Evolutionary conservation across 2,888 invertebrate species (phyloP), one percentile per base, ranked within the genome.

Genomic region (Chouioia cunea): DNA sequence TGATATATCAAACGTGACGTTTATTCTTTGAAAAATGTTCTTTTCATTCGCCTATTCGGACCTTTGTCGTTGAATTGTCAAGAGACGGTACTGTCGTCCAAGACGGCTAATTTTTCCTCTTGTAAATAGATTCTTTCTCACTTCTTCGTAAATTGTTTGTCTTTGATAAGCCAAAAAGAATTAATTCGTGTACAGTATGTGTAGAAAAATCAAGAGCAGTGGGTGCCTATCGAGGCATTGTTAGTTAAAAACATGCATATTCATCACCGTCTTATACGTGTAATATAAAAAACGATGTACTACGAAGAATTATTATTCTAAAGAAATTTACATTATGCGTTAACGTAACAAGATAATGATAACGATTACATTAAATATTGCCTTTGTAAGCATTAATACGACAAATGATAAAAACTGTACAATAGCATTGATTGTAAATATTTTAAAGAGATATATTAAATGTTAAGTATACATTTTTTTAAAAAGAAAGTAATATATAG

Each of bases 401-500:
- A 80, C 73, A 80, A 79, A 80, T 76, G 78, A 80, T 64, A 58
- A 78, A 79, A 80, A 81, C 79, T 84, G 81, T 83, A 84, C 76
- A 72, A 83, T 84, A 84, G 81, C 74, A 83, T 83, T 82, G 80
- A 83, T 77, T 85, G 85, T 85, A 85, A 78, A 85, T 85, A 84
- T 81, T 83, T 82, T 65, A 69, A 74, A 74, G 69, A 74, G 68
- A 79, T 79, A 82, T 82, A 82, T 83, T 84, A 83, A 83, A 83
- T 83, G 83, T 83, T 83, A 84, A 85, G 82, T 81, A 83, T 83
- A 85, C 81, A 83, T 85, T 85, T 85, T n/a, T 84, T 84, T 84
- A 82, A 83, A 82, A 76, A 82, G 84, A 85, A 85, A 85, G 83
- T 85, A 85, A 84, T 85, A 84, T 85, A 85, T 85, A 85, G 81